Conservation (phyloP, 2,797 vertebrate genomes). For the Decapterus maruadsi region DNA sequence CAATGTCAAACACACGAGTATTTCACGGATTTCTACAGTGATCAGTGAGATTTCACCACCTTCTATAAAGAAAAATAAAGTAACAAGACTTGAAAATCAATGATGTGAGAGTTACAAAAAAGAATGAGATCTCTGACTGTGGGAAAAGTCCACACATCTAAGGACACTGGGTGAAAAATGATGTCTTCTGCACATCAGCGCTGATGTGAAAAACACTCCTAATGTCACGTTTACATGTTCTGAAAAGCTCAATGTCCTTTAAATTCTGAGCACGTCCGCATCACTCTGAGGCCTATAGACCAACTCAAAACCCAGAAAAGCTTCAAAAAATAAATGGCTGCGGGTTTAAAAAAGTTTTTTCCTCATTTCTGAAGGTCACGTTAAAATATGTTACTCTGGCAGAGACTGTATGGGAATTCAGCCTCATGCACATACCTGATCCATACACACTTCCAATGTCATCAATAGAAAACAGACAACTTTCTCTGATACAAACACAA, state of each 20-base stretch:
- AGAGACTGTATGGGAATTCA: constrained; percentile 34
- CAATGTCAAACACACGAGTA: constrained; percentile 53
- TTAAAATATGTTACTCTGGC: constrained; percentile 34
- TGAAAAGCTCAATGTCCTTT: constrained; percentile 8
- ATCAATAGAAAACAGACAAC: constrained; percentile 48
- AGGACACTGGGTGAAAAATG: neutral
- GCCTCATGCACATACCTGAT: constrained; percentile 59
- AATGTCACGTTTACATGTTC: neutral
- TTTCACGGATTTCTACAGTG: constrained; percentile 63
- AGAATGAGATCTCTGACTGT: constrained; percentile 16
- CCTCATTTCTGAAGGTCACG: constrained; percentile 23
- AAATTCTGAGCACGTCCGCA: constrained; percentile 17
- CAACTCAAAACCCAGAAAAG: constrained; percentile 6
- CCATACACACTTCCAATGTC: constrained; percentile 56
- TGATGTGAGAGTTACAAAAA: constrained; percentile 26
- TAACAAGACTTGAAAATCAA: constrained; percentile 43
- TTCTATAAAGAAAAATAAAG: constrained; percentile 41
- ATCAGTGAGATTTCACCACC: constrained; percentile 53
- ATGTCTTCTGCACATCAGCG: constrained; percentile 8
- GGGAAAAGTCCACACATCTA: constrained; percentile 19
- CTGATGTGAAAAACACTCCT: constrained; percentile 7
- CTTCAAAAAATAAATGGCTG: constrained; percentile 16
- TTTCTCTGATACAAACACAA: constrained; percentile 45
- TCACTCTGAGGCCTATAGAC: constrained; percentile 7
- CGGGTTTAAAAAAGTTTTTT: constrained; percentile 18